phyloP scores from a whole-genome alignment of 2,113 vertebrate species.

The Ctenomys sociabilis region DNA sequence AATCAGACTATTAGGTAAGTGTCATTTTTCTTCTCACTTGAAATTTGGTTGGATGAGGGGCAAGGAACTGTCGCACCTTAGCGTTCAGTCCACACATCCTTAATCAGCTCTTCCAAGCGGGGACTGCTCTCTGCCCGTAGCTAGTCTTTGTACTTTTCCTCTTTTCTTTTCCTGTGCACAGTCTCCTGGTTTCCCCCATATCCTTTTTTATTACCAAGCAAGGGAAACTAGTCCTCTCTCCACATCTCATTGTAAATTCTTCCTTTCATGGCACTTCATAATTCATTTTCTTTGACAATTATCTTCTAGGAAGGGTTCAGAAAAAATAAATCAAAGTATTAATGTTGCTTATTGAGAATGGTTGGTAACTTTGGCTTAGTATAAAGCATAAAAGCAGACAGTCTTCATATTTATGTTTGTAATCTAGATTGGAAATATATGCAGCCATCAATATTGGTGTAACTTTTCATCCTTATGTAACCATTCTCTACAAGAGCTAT shows the following conservation, averaged over 20 bases:
- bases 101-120: neutral
- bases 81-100: neutral
- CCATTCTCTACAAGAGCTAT: constrained; percentile 46
- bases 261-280: constrained; percentile 61
- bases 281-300: constrained; percentile 80
- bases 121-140: neutral
- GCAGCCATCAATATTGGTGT: constrained; percentile 65
- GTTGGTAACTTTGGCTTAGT: constrained; percentile 57
- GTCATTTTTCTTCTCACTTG: neutral
- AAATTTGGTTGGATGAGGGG: neutral
- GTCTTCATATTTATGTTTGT: constrained; percentile 77
- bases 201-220: constrained; percentile 8
- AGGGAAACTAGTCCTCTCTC: constrained; percentile 51
- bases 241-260: constrained; percentile 66
- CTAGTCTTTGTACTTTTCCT: constrained; percentile 42
- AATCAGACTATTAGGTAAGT: constrained; percentile 88
- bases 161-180: neutral
- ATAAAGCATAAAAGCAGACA: constrained; percentile 74
- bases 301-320: constrained; percentile 60
- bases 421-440: constrained; percentile 74
- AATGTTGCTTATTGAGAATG: constrained; percentile 70
- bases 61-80: neutral
- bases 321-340: constrained; percentile 76
- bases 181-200: neutral
- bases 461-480: constrained; percentile 68